Evolutionary conservation across 2,888 invertebrate species (phyloP).

Genomic region (Ephialtes manifestator): DNA sequence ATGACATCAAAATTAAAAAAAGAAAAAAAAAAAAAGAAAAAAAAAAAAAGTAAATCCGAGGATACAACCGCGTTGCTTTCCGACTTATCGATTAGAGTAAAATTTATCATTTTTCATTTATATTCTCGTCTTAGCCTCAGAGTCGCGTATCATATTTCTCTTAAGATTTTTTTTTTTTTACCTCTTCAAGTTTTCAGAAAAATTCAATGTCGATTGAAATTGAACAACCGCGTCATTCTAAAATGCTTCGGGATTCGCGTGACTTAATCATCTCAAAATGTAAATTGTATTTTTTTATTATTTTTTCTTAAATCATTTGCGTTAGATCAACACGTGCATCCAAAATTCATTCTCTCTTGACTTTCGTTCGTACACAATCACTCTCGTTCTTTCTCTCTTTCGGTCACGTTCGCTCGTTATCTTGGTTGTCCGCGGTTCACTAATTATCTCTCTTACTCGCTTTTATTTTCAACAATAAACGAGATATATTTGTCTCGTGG

Average conservation of each 20-base stretch:
- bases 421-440: slow-evolving; percentile 26
- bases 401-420: slow-evolving; percentile 27
- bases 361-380: slow-evolving; percentile 31
- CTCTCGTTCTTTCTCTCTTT: neutral
- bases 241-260: neutral
- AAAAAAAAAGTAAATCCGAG: slow-evolving; percentile 19
- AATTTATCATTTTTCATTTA: slow-evolving; percentile 36
- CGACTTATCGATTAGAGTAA: slow-evolving; percentile 54
- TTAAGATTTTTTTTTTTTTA: slow-evolving; percentile 37
- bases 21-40: slow-evolving; percentile 36
- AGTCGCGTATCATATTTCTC: slow-evolving; percentile 51
- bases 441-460: slow-evolving; percentile 21
- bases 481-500: slow-evolving; percentile 28
- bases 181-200: slow-evolving; percentile 14
- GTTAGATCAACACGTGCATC: slow-evolving; percentile 42
- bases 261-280: slow-evolving; percentile 31
- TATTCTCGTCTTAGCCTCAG: slow-evolving; percentile 52
- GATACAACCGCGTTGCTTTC: slow-evolving; percentile 32
- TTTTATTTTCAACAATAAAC: slow-evolving; percentile 3
- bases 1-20: slow-evolving; percentile 41
- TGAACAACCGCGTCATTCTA: slow-evolving; percentile 31
- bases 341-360: slow-evolving; percentile 51
- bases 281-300: slow-evolving; percentile 25
- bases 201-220: slow-evolving; percentile 26
- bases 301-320: slow-evolving; percentile 28